Conservation (phyloP, 2,888 invertebrate genomes). For the Platynereis dumerilii region DNA sequence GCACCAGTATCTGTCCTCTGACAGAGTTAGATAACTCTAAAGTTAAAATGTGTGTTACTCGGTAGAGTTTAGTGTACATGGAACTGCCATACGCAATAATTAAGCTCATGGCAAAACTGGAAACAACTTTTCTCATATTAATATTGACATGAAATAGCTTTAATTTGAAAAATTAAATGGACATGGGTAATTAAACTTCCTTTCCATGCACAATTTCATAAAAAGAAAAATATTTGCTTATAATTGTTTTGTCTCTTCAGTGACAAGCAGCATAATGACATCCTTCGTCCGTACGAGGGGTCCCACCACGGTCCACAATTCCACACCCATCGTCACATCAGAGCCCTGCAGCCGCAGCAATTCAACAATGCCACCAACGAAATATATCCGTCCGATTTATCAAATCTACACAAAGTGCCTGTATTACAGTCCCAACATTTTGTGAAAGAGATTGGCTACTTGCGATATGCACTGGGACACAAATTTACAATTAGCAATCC, state of each 20-base stretch:
- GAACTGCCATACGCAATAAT: no score
- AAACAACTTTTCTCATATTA: no score
- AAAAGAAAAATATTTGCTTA: no score
- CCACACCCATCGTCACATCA: conserved; percentile 1
- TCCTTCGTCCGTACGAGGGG: neutral
- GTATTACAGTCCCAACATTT: conserved; percentile 19
- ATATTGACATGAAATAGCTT: no score
- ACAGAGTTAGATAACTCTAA: no score
- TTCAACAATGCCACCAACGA: conserved; percentile 38
- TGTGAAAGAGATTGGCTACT: conserved; percentile 20
- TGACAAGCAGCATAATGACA: neutral
- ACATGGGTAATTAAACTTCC: no score
- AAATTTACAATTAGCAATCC: conserved; percentile 50
- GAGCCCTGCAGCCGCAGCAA: neutral
- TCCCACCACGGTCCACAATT: neutral
- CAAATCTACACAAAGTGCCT: conserved; percentile 26
- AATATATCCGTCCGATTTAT: conserved; percentile 31
- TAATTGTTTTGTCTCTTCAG: neutral
- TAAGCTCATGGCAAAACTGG: no score
- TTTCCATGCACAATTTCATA: no score
- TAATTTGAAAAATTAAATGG: no score
- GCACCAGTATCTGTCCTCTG: no score
- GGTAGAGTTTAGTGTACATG: no score
- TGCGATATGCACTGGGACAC: conserved; percentile 21
- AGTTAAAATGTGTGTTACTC: no score